Conservation (phyloP, 2,797 vertebrate genomes). For the Anguilla marmorata region DNA sequence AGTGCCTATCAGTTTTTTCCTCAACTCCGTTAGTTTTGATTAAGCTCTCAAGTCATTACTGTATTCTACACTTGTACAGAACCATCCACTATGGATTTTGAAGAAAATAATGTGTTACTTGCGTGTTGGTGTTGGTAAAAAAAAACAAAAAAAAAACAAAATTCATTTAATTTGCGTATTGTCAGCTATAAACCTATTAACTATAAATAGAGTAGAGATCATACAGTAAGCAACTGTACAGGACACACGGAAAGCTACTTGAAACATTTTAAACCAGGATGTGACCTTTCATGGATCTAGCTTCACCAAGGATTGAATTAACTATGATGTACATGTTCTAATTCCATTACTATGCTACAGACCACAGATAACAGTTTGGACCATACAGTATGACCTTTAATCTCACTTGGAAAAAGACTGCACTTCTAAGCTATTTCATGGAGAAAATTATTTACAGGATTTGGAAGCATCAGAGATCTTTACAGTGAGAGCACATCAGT, state of each 20-base stretch:
- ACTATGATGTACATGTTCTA: neutral
- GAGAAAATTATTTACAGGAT: slow-evolving; percentile 70
- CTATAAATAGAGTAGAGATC: neutral
- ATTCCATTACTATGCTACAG: neutral
- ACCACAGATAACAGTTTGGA: slow-evolving; percentile 34
- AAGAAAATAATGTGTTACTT: neutral
- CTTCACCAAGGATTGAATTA: neutral
- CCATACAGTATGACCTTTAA: slow-evolving; percentile 59
- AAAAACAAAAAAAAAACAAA: no score
- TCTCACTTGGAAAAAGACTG: slow-evolving; percentile 57
- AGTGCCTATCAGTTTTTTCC: neutral
- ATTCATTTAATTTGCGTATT: neutral
- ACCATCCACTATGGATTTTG: neutral
- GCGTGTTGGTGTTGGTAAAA: neutral
- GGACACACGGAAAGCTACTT: neutral
- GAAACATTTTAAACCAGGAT: neutral
- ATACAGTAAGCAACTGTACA: neutral
- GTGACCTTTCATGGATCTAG: neutral
- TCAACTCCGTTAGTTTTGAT: neutral
- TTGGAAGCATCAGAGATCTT: slow-evolving; percentile 50
- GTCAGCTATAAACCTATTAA: no score
- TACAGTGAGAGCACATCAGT: slow-evolving; percentile 66
- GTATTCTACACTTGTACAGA: no score
- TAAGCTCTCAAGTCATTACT: no score
- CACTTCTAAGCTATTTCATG: slow-evolving; percentile 71